These are phyloP conservation scores for Idaea aversata DNA, from an alignment of 2,888 invertebrate genomes.

Conservation along the genomic window DNA sequence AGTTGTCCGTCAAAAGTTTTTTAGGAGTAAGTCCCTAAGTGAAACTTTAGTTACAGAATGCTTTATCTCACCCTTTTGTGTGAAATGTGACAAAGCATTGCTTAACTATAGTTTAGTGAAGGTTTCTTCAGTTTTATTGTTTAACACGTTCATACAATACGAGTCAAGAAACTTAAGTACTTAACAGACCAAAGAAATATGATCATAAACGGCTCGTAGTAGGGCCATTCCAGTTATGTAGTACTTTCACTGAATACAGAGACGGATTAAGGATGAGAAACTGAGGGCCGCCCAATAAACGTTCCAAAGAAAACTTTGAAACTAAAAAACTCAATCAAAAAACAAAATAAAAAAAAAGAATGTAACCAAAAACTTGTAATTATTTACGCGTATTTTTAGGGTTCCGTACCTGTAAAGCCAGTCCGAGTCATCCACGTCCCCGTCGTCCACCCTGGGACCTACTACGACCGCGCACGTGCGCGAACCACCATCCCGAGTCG, in stretches of 20 bases:
- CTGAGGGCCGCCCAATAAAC: not conserved
- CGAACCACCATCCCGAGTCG: no score
- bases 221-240: conserved; percentile 15
- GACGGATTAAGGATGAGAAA: conserved; percentile 4
- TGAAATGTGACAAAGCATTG: not conserved
- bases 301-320: not conserved
- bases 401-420: no score
- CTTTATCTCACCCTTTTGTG: not conserved
- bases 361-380: no score
- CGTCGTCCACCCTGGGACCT: no score
- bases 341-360: no score
- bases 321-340: not conserved
- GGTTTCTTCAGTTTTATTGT: no score
- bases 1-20: no score
- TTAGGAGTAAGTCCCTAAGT: not conserved
- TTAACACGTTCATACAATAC: not conserved
- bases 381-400: no score
- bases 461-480: no score
- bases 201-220: conserved; percentile 16
- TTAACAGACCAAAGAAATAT: conserved; percentile 7
- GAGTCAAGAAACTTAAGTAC: conserved; percentile 6
- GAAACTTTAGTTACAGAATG: not conserved
- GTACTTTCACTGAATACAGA: conserved; percentile 19
- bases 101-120: no score
- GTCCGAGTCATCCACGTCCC: no score